Base-by-base conservation (phyloP, 2,888 invertebrate species). In the Timandra comae region DNA sequence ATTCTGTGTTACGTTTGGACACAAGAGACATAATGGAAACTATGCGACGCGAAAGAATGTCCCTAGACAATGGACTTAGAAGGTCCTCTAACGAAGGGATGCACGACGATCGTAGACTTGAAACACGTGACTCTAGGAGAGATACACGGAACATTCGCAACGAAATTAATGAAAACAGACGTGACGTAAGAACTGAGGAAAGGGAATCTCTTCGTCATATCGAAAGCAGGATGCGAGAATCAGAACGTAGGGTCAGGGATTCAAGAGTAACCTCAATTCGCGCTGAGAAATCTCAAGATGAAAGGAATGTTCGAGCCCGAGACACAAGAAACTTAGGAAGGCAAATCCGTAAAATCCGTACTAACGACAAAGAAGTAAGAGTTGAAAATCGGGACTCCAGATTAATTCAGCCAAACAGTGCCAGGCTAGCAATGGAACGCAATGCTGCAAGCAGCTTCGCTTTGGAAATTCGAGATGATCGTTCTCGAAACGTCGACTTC, bases 81-180 rank as follows among this genome's bases (percentile, higher is more conserved):
- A n/a, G n/a, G n/a, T 3, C 3, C 16, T 16, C 30, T n/a, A 37
- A 19, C 19, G 42, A 43, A 7, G 38, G 35, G 30, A 19, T 35
- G 3, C 30, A 37, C 13, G 29, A 7, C 24, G 38, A 40, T 19
- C 29, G 21, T 23, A 32, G 21, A 26, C 24, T 21, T 13, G 13
- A 35, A 21, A 41, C 28, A 9, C 22, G 27, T n/a, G 32, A 29
- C 12, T 21, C 27, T 24, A 3, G 12, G 4, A 20, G 23, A 9
- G 31, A 29, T 13, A n/a, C 21, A 6, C 24, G 20, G 22, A 13
- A 22, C 12, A 24, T 24, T 7, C 30, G 20, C 3, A 12, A 16
- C 9, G 31, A 27, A 27, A 24, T 25, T 12, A 13, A 27, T 4
- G 21, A 9, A 11, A 4, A 23, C 13, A 30, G 19, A 29, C 29